phyloP scores from a whole-genome alignment of 2,797 vertebrate genomes.

The Masticophis lateralis region DNA sequence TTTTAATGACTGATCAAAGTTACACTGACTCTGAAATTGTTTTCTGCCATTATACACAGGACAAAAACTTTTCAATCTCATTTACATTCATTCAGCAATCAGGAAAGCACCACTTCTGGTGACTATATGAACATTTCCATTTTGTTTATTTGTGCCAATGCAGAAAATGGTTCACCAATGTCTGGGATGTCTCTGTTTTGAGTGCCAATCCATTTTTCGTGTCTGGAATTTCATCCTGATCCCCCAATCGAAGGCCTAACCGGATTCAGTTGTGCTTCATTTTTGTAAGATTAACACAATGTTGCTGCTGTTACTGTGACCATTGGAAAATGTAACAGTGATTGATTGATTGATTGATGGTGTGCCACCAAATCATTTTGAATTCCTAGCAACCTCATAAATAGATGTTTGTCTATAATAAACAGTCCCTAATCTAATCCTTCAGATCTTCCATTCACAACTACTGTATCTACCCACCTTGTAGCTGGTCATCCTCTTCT shows the following conservation, averaged over 20 bases:
- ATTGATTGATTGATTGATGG: not conserved
- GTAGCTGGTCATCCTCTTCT: not conserved
- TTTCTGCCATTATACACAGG: not conserved
- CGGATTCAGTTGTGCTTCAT: not conserved
- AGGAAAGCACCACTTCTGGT: not conserved
- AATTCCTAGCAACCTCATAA: not conserved
- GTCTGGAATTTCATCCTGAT: not conserved
- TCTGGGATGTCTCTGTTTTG: not conserved
- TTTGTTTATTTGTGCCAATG: not conserved
- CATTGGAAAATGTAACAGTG: not conserved
- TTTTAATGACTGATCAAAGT: not conserved
- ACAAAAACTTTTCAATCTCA: not conserved
- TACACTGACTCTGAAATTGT: not conserved
- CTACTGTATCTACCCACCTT: not conserved
- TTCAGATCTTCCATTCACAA: not conserved
- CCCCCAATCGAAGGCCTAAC: not conserved
- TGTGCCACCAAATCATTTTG: not conserved
- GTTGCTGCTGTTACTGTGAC: not conserved
- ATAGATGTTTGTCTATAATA: not conserved
- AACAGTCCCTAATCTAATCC: not conserved
- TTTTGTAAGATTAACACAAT: not conserved
- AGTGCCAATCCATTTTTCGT: not conserved
- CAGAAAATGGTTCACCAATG: not conserved
- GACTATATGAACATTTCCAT: not conserved
- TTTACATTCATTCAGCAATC: not conserved